phyloP scores from a whole-genome alignment of 1,140 invertebrate genomes.

The Melitaea cinxia region DNA sequence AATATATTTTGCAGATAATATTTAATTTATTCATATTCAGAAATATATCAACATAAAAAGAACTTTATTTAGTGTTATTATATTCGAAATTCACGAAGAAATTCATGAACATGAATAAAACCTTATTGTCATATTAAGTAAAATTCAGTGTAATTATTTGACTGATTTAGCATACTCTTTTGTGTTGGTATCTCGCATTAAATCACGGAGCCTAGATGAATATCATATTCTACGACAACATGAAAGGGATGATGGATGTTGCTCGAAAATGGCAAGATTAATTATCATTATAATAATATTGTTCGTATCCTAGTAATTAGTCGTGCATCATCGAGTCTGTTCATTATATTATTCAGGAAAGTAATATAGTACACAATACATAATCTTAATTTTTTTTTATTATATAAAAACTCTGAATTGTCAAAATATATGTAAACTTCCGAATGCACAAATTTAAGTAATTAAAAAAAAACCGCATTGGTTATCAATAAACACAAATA shows the following conservation, averaged over 20 bases:
- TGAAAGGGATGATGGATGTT: slow-evolving; percentile 8
- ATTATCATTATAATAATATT: not conserved
- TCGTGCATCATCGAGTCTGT: not conserved
- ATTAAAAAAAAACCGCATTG: too few species aligned
- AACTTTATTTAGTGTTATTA: too few species aligned
- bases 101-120: too few species aligned
- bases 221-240: not conserved
- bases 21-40: too few species aligned
- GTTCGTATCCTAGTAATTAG: not conserved
- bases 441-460: too few species aligned
- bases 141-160: not conserved
- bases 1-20: too few species aligned
- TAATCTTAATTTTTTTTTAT: too few species aligned
- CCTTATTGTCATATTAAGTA: not conserved
- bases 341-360: not conserved
- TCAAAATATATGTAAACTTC: too few species aligned
- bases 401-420: too few species aligned
- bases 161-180: not conserved
- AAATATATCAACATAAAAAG: too few species aligned
- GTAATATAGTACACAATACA: not conserved
- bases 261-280: not conserved
- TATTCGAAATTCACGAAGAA: too few species aligned
- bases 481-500: too few species aligned
- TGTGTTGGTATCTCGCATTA: not conserved
- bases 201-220: slow-evolving; percentile 2